Base-by-base conservation (phyloP, 2,888 invertebrate genomes). In the Sicus ferrugineus region DNA sequence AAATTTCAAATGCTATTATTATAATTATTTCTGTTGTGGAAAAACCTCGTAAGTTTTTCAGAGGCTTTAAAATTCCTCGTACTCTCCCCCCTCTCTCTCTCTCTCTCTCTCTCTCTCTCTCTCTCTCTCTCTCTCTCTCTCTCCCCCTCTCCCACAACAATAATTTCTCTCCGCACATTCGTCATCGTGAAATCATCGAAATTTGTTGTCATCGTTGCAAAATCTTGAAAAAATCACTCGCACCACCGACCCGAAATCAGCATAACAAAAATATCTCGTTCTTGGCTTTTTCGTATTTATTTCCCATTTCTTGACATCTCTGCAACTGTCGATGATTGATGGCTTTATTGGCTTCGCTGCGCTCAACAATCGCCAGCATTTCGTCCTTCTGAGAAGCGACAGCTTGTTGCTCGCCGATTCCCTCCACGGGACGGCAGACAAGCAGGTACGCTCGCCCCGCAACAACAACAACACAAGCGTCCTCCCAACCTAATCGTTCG, bases 281-380 rank as follows among this genome's bases (percentile, higher is more conserved):
- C 9, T 42, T n/a, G 42, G 14, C 42, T 46, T 5, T 50, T n/a
- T 50, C 28, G 54, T 26, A 14, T 21, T 54, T 54, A 28, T 54
- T n/a, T n/a, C 11, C 2, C n/a, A 54, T 38, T 54, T 31, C 48
- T 65, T 65, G 65, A 54, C 54, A 54, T 65, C 54, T 65, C 54
- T 52, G 65, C 65, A 65, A 54, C 34, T 65, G 65, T 54, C 65
- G 38, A 68, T 68, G 68, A 68, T 68, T 68, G 68, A 68, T 68
- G 68, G 38, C 68, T 68, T 68, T 62, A 68, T 68, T 68, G 68
- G 50, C 52, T 50, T 64, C 64, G 34, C 52, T 64, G 19, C 34
- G n/a, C 48, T 52, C 16, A 38, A 48, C 67, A 67, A 59, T 58
- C 59, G 59, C 59, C 42, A 66, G 30, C 66, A 38, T 26, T 56